phyloP scores from a whole-genome alignment of 1,140 invertebrate species.

The Tribolium madens region DNA sequence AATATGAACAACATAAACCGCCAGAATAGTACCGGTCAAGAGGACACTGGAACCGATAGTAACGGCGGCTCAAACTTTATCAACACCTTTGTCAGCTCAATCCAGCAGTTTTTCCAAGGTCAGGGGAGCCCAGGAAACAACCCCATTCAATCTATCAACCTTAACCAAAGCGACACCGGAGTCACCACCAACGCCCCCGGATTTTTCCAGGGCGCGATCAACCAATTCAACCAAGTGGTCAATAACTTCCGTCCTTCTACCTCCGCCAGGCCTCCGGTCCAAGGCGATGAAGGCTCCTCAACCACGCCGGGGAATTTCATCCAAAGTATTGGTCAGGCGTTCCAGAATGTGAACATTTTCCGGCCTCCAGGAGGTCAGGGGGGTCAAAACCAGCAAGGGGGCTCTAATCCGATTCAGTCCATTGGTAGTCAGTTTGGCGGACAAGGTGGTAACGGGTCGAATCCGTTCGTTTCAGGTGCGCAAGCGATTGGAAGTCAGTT shows the following conservation, averaged over 20 bases:
- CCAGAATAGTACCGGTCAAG: not conserved
- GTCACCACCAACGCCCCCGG: not conserved
- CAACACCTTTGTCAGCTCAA: not conserved
- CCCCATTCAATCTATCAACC: not conserved
- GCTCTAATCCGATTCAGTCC: conserved; percentile 3
- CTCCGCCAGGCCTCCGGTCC: conserved; percentile 1
- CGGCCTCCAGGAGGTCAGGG: conserved; percentile 10
- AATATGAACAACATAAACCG: conserved; percentile 1
- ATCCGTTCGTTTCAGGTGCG: conserved; percentile 29
- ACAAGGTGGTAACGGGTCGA: not conserved
- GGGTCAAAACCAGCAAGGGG: too few relatives aligned
- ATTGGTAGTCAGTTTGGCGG: not conserved
- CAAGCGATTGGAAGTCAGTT: conserved; percentile 34
- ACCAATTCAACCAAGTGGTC: conserved; percentile 31
- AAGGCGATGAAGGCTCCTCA: conserved; percentile 43
- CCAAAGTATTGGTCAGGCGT: conserved; percentile 45
- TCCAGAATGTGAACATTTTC: conserved; percentile 49
- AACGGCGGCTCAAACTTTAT: conserved; percentile 19
- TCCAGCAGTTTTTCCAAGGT: conserved; percentile 19
- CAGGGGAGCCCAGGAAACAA: not conserved
- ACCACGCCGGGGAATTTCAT: conserved; percentile 41
- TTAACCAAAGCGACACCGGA: conserved; percentile 33
- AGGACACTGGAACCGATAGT: conserved; percentile 1
- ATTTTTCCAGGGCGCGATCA: conserved; percentile 39
- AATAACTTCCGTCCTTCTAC: conserved; percentile 32